Base-by-base conservation (phyloP, 2,797 vertebrate genomes). In the Acanthopagrus latus region DNA sequence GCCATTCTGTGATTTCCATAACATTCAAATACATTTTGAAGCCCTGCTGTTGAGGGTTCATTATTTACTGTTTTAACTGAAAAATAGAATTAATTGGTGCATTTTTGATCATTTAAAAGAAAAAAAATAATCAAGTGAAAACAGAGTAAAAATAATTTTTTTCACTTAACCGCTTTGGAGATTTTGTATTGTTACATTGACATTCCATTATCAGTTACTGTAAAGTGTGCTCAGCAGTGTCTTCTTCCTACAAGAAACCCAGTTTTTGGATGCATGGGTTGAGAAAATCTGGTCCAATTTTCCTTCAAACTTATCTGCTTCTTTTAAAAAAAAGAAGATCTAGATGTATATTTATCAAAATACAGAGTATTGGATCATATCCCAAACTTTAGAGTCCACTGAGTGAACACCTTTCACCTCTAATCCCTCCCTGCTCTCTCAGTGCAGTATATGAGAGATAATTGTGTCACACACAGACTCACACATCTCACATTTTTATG, bases 401-500 rank as follows among this genome's bases (percentile, higher is more conserved):
- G 44, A 33, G 29, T 33, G 29, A 66, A 63, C 68, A 43, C 20
- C 63, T 44, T 33, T 50, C n/a, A 63, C 44, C 27, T 51, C 64
- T 27, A 47, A 12, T 52, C 64, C 58, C 9, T 44, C 14, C 23
- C 55, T 52, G n/a, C 56, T 60, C 60, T 6, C 59, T 64, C 66
- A 21, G 52, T 9, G 18, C 75, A 33, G 17, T 10, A 27, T 73
- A 47, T 71, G 47, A 70, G 52, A 54, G 69, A 76, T 82, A 76
- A 76, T 65, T 74, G 21, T 74, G 56, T 50, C 64, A 57, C 9
- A 66, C 46, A 27, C 67, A 64, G 51, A 67, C 75, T 86, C 59
- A 0, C 70, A 71, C 62, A 66, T 60, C 70, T 52, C 71, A 81
- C 66, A 64, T 86, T 82, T 80, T 83, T 81, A 88, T 73, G 55